Conservation (phyloP, 2,888 invertebrate genomes). For the Protophormia terraenovae region DNA sequence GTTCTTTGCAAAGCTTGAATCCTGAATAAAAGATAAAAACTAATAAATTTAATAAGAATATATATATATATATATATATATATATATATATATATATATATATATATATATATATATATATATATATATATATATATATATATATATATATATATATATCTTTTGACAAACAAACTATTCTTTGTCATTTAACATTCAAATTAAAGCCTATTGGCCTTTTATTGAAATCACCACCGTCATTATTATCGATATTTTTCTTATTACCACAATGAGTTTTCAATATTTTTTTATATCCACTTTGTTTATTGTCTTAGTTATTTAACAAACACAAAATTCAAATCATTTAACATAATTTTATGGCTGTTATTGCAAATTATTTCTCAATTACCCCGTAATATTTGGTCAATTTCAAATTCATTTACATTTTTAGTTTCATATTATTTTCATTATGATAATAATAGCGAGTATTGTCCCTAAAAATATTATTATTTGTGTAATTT, state of each 20-base stretch:
- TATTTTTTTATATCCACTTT: neutral
- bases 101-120: no score
- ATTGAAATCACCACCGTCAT: constrained; percentile 27
- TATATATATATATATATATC: no score
- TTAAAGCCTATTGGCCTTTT: constrained; percentile 34
- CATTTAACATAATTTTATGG: constrained; percentile 61
- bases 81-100: no score
- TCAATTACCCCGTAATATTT: constrained; percentile 63
- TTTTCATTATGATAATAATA: constrained; percentile 8
- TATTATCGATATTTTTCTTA: constrained; percentile 35
- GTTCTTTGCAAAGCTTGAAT: no score
- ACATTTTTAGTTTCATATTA: constrained; percentile 26
- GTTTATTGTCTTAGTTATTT: neutral
- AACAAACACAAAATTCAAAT: constrained; percentile 27
- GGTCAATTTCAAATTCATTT: constrained; percentile 63
- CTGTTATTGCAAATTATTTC: constrained; percentile 64
- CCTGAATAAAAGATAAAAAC: no score
- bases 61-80: no score
- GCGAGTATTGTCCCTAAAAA: constrained; percentile 43
- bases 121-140: no score
- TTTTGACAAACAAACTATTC: constrained; percentile 2
- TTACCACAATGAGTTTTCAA: neutral
- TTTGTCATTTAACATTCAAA: constrained; percentile 4
- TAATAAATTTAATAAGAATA: no score
- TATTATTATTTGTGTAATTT: constrained; percentile 46